Evolutionary conservation across 2,113 vertebrate species (phyloP).

Genomic region (Bujurquina vittata): DNA sequence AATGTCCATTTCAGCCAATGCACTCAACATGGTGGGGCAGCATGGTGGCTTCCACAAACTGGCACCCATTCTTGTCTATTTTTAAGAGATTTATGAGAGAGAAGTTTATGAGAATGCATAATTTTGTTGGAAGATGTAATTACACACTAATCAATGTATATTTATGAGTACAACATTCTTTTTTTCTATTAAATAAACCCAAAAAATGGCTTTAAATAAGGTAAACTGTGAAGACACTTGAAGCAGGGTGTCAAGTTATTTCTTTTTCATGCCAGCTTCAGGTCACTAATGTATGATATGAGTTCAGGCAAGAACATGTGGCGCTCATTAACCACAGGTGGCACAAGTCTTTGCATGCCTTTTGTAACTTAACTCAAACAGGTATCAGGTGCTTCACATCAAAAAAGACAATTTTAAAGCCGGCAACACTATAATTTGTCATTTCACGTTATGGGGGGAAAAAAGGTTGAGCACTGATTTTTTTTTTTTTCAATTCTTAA

Average conservation of each 20-base stretch:
- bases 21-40: too few species aligned
- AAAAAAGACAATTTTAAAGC: background rate
- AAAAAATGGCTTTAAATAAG: background rate
- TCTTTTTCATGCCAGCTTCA: background rate
- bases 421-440: background rate
- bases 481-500: background rate
- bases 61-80: too few species aligned
- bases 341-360: background rate
- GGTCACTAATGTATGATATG: background rate
- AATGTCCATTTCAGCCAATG: too few species aligned
- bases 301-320: background rate
- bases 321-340: background rate
- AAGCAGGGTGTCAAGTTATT: background rate
- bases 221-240: background rate
- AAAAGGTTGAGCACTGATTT: background rate
- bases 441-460: background rate
- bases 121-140: too few species aligned
- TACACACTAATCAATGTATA: too few species aligned
- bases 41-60: too few species aligned
- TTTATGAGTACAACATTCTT: too few species aligned
- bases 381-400: slow-evolving; percentile 2
- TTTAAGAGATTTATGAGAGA: too few species aligned
- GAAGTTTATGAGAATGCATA: too few species aligned
- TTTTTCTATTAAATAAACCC: too few species aligned
- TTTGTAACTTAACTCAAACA: background rate